phyloP scores from a whole-genome alignment of 2,113 vertebrate genomes.

The Albula glossodonta region DNA sequence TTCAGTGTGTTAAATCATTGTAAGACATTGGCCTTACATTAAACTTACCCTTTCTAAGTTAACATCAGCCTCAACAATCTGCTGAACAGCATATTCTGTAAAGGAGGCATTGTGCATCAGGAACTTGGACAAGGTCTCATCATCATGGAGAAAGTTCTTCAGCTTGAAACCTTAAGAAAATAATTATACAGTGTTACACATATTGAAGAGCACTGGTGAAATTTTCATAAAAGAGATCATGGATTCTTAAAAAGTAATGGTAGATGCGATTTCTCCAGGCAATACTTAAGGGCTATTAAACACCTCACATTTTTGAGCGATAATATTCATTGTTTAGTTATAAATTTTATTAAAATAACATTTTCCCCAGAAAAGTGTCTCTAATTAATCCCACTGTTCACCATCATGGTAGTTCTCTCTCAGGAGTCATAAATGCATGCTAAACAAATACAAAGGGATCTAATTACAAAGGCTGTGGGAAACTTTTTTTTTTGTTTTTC shows the following conservation, averaged over 20 bases:
- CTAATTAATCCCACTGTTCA: too few relatives aligned
- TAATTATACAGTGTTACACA: not conserved
- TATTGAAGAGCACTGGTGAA: not conserved
- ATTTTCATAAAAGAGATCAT: slow-evolving; percentile 17
- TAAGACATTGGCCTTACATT: not conserved
- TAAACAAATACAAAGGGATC: not conserved
- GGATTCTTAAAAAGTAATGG: slow-evolving; percentile 32
- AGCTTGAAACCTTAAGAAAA: slow-evolving; percentile 79
- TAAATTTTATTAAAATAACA: not conserved
- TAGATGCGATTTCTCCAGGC: not conserved
- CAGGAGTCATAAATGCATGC: not conserved
- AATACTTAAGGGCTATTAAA: not conserved
- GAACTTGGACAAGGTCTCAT: slow-evolving; percentile 85
- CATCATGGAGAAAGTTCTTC: slow-evolving; percentile 83
- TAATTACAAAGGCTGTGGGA: not conserved
- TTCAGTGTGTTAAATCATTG: too few relatives aligned
- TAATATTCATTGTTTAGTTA: not conserved
- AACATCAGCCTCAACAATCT: slow-evolving; percentile 73
- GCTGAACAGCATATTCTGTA: slow-evolving; percentile 62
- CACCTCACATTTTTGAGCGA: not conserved
- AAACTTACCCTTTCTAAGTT: slow-evolving; percentile 78
- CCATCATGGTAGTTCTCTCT: too few relatives aligned
- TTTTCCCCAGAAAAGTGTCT: too few relatives aligned
- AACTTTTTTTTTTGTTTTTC: not conserved
- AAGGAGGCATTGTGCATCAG: slow-evolving; percentile 77